Base-by-base conservation (phyloP, 2,888 invertebrate genomes). In the Tanytarsus gracilentus region DNA sequence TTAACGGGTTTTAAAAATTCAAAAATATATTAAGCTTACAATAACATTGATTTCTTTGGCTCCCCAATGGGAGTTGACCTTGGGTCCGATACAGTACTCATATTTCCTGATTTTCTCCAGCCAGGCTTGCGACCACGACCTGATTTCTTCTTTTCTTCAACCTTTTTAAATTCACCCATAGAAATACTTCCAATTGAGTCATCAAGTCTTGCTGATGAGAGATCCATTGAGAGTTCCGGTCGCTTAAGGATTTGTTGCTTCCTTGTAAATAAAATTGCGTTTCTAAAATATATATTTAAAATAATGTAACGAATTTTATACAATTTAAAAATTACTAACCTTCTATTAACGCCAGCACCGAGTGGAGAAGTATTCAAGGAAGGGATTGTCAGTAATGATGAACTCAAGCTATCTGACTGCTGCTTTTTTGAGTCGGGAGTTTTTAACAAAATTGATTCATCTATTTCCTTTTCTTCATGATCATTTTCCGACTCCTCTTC, bases 261-360 rank as follows among this genome's bases (percentile, higher is more conserved):
- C 51, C 85, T 78, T 8, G 86, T 85, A 66, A 88, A 84, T 27
- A 88, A 72, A 25, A 88, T 87, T n/a, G 88, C 85, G 21, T 85
- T 88, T 67, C 88, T 73, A 4, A n/a, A 62, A 39, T 16, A 53
- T 33, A 23, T 14, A 9, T n/a, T n/a, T n/a, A 18, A 1, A 56
- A 44, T 40, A 25, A 11, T 26, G n/a, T 6, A 53, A 51, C 36
- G 40, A 25, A 23, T 27, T 52, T 2, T 60, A 53, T 36, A 52
- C 8, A 33, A 11, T 33, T 1, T 48, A 8, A 21, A 6, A 27
- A 9, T 2, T 7, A 64, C 66, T 61, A 62, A 74, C 73, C 73
- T 69, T 64, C 74, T 65, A 65, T 74, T 74, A 3, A 74, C 73
- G 62, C 74, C 74, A 48, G 27, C 25, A 30, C 30, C 49, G 18